A percentile compares a stretch with the other conserved stretches of the same genome.
phyloP scores from a whole-genome alignment of 1,140 invertebrate genomes.

The Globodera rostochiensis region DNA sequence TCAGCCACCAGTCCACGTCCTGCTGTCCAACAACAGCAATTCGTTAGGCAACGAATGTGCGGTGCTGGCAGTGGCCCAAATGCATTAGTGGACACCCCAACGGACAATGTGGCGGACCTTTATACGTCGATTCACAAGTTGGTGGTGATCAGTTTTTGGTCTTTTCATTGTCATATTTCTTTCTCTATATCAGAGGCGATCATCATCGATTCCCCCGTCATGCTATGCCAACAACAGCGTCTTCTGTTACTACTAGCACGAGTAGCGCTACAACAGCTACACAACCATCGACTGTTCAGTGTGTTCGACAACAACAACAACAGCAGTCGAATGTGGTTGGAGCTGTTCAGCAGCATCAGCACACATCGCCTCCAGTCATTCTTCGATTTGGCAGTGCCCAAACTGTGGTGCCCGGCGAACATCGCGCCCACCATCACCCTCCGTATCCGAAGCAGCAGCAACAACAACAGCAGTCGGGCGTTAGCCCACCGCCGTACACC shows the following conservation, averaged over 20 bases:
- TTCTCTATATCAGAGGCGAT: neutral
- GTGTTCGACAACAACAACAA: neutral
- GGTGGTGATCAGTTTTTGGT: neutral
- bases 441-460: neutral
- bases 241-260: neutral
- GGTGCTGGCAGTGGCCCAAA: neutral
- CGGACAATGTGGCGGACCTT: slow-evolving; percentile 7
- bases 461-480: neutral
- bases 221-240: neutral
- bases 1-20: neutral
- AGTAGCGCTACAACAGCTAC: neutral
- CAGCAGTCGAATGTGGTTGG: neutral
- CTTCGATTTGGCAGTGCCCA: neutral
- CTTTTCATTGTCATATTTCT: neutral
- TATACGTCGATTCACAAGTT: slow-evolving; percentile 5
- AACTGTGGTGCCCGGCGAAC: neutral
- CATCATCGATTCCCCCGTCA: neutral
- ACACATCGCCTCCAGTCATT: neutral
- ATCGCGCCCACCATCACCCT: neutral
- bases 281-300: neutral
- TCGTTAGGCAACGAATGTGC: neutral
- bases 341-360: neutral
- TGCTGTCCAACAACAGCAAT: neutral
- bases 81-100: neutral
- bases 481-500: neutral